Evolutionary conservation across 2,797 vertebrate species (phyloP), one percentile per base, ranked within the genome.

Genomic region (Rallus crepitans): DNA sequence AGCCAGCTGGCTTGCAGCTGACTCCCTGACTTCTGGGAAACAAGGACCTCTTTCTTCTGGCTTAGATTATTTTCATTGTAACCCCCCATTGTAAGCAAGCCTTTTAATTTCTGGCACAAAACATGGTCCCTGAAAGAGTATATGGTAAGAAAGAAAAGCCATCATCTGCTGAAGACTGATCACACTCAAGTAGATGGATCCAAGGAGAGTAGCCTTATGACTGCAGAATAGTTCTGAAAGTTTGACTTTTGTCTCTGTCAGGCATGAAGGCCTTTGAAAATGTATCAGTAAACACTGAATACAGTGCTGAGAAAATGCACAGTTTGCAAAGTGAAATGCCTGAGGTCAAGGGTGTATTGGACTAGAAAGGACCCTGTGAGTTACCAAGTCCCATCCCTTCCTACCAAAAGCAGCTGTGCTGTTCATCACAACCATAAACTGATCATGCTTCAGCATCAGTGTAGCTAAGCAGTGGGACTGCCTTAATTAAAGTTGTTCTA

Each of bases 401-500:
- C 45, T 73, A 15, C 4, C 53, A 39, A 31, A 68, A 65, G 37
- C 48, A 85, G 40, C 79, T 65, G 33, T 20, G 37, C 53, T 90
- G 60, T 68, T 93, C 93, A 81, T 83, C 47, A 69, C 61, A 33
- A 47, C 39, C 1, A 0, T 65, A 61, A 83, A 83, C 21, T 64
- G 37, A 65, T 78, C 33, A 23, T 27, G 4, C 57, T 71, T 40
- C 12, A 19, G 21, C 71, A 75, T 61, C 76, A 59, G 18, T 45
- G n/a, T 59, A 80, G 64, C 27, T 39, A 27, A 78, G 16, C 2
- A 0, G 5, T 50, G 24, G 53, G 68, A 53, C 35, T 75, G 69
- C 24, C 76, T 30, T 87, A 53, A 85, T 89, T 82, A 86, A 90
- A 97, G 47, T 45, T 88, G 33, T 86, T 83, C 61, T 45, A 65